Percentiles rank a stretch among this genome's conserved stretches.
phyloP scores from a whole-genome alignment of 1,140 invertebrate species.

The Galendromus occidentalis region DNA sequence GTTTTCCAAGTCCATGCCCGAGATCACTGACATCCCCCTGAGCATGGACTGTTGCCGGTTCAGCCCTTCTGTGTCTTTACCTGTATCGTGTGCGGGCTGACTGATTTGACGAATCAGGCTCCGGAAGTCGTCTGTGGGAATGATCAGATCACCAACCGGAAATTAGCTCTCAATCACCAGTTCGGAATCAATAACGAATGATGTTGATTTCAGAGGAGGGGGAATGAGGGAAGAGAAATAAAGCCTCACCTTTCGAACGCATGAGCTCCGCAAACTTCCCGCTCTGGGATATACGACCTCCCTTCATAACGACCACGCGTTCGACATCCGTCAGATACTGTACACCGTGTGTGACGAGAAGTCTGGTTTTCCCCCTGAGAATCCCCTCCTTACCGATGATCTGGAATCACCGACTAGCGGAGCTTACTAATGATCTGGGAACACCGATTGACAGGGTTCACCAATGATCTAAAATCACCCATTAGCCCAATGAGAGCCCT shows the following conservation, averaged over 20 bases:
- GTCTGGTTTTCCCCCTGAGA: slow-evolving; percentile 36
- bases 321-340: slow-evolving; percentile 67
- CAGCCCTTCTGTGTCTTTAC: neutral
- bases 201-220: no score
- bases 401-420: neutral
- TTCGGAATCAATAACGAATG: no score
- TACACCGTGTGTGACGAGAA: slow-evolving; percentile 73
- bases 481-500: no score
- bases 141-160: neutral
- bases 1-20: neutral
- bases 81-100: neutral
- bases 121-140: neutral
- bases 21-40: neutral
- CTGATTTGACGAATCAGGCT: slow-evolving; percentile 11
- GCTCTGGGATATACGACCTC: slow-evolving; percentile 57
- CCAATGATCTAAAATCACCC: neutral
- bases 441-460: neutral
- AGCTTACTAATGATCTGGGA: neutral
- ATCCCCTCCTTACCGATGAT: neutral
- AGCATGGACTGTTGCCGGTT: neutral
- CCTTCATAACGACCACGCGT: slow-evolving; percentile 59
- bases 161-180: neutral
- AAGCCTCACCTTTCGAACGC: slow-evolving; percentile 27
- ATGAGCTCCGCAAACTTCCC: slow-evolving; percentile 62
- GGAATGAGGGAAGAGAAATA: slow-evolving; percentile 14